Evolutionary conservation across 2,797 vertebrate species (phyloP), one percentile per base, ranked within the genome.

Genomic region (Sylvilagus floridanus): DNA sequence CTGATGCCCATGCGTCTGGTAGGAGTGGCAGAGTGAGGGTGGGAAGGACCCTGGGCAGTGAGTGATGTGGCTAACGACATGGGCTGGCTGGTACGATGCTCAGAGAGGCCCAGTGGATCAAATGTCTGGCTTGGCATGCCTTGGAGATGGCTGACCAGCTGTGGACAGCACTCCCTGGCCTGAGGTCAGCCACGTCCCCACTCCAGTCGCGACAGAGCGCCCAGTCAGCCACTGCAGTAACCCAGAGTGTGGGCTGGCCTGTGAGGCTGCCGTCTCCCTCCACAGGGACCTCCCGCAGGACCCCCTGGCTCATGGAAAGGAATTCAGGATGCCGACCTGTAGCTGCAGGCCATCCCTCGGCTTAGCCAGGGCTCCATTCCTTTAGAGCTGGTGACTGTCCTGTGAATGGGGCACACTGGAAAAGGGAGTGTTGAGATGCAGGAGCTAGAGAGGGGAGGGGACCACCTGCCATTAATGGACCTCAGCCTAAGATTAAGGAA

Each of bases 101-200:
- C 57, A 52, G n/a, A 88, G 84, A 90, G 35, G 63, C 68, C 79
- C 84, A 82, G 0, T 26, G 77, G 90, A 90, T 95, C 90, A 69
- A 82, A 92, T 94, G 28, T 96, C 90, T 35, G 28, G 8, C 30
- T 65, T 94, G 93, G 73, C 88, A 68, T 66, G 30, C 35, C 47
- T 63, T 66, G 47, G 87, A 88, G 76, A 72, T 94, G 52, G 50
- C 81, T 14, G 60, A 73, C 73, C 81, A 90, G 73, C 65, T 52
- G 28, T 72, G 52, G 84, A 92, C 82, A 84, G 65, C 95, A 89
- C 88, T 93, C 87, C 24, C 37, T 57, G 75, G 94, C 83, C 83
- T 32, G 68, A 85, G 76, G 76, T 73, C 88, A 89, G 84, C 26
- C 1, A 0, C 65, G 82, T 92, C 73, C 84, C 88, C 22, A 32